phyloP scores from a whole-genome alignment of 2,113 vertebrate species.

The Glaucomys volans region DNA sequence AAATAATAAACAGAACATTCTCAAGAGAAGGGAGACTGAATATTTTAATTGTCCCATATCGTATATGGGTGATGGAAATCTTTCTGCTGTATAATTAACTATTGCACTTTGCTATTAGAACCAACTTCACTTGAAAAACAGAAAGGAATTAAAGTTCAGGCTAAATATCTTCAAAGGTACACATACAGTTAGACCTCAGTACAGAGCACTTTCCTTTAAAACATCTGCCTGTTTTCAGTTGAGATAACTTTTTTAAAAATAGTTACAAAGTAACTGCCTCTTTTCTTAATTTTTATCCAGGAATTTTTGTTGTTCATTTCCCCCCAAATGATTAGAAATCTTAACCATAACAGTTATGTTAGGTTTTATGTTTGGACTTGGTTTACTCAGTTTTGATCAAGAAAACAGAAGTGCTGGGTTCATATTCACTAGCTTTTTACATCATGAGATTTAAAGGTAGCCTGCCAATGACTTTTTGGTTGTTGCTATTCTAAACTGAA shows the following conservation, averaged over 20 bases:
- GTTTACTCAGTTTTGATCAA: neutral
- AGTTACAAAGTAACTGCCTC: neutral
- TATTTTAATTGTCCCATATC: neutral
- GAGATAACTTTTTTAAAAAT: neutral
- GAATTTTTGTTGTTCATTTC: neutral
- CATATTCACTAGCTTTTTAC: neutral
- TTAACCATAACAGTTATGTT: neutral
- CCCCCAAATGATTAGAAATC: neutral
- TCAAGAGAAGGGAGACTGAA: neutral
- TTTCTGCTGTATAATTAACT: conserved; percentile 4
- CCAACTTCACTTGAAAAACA: neutral
- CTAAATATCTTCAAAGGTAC: neutral
- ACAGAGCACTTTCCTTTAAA: neutral
- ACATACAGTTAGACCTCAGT: neutral
- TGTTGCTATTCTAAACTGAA: neutral
- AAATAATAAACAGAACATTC: neutral
- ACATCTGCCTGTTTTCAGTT: neutral
- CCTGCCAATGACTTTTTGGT: neutral
- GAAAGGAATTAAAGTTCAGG: neutral
- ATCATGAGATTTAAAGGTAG: neutral
- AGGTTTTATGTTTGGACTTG: neutral
- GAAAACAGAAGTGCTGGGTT: neutral
- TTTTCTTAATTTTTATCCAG: neutral
- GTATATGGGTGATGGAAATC: neutral
- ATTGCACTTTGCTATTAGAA: neutral